phyloP scores from a whole-genome alignment of 2,113 vertebrate genomes.

The Clarias gariepinus region DNA sequence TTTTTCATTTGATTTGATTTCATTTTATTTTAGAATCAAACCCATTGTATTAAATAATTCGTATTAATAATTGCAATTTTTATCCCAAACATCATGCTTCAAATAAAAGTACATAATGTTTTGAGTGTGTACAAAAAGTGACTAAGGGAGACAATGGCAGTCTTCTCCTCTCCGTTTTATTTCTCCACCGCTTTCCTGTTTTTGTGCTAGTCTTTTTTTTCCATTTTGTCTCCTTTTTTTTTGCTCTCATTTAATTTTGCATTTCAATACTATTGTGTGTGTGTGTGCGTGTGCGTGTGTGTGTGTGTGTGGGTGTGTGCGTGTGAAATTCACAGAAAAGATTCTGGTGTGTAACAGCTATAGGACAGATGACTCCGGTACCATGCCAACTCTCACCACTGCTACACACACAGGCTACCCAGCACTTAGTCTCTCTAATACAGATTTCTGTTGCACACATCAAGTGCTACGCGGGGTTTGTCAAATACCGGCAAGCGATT shows the following conservation, averaged over 20 bases:
- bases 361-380: background rate
- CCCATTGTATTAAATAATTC: background rate
- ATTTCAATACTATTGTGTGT: background rate
- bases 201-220: background rate
- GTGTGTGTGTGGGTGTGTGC: background rate
- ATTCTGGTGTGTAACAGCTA: background rate
- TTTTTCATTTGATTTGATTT: background rate
- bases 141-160: background rate
- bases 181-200: background rate
- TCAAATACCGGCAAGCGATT: constrained; percentile 6
- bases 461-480: background rate
- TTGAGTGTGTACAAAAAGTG: background rate
- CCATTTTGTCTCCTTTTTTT: background rate
- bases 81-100: background rate
- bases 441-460: background rate
- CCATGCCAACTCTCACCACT: constrained; percentile 8
- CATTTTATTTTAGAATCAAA: background rate
- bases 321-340: background rate
- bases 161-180: background rate
- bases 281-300: background rate
- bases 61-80: background rate
- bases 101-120: background rate
- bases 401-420: background rate
- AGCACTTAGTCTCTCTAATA: background rate
- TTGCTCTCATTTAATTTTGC: background rate